These are phyloP conservation scores for Panzeria rudis DNA, from an alignment of 2,888 invertebrate genomes.

Conservation along the genomic window DNA sequence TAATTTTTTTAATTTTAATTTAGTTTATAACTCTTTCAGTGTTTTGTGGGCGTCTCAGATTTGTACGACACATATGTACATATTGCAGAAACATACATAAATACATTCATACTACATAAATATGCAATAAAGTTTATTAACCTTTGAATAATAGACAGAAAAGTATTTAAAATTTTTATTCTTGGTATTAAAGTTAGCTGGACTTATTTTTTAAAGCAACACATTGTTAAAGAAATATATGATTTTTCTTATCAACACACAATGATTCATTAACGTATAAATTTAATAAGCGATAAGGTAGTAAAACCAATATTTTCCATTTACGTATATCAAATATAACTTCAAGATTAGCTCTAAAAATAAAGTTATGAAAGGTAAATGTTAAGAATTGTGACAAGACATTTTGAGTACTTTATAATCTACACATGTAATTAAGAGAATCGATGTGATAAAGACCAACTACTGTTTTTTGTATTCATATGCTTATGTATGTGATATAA, in stretches of 20 bases:
- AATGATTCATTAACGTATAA: neutral
- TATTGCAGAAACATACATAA: neutral
- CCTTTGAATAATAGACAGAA: slow-evolving; percentile 25
- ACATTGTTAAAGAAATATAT: neutral
- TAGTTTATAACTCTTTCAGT: neutral
- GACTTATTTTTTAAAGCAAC: neutral
- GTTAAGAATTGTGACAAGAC: neutral
- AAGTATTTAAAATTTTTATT: neutral
- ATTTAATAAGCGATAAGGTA: slow-evolving; percentile 30
- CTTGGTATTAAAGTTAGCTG: slow-evolving; percentile 9
- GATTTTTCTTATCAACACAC: slow-evolving; percentile 32
- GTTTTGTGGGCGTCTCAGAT: neutral
- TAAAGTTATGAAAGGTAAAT: neutral
- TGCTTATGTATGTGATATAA: too few species aligned
- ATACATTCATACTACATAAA: neutral
- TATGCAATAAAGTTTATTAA: slow-evolving; percentile 29
- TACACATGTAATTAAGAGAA: too few species aligned
- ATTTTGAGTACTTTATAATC: too few species aligned
- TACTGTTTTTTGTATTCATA: too few species aligned
- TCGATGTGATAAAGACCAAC: too few species aligned
- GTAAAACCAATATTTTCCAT: slow-evolving; percentile 10
- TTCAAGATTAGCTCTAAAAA: neutral
- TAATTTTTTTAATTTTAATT: too few species aligned
- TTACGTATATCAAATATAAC: neutral
- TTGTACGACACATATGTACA: neutral